These are phyloP conservation scores for Nebria ingens DNA, from an alignment of 1,140 invertebrate genomes.

Conservation along the genomic window DNA sequence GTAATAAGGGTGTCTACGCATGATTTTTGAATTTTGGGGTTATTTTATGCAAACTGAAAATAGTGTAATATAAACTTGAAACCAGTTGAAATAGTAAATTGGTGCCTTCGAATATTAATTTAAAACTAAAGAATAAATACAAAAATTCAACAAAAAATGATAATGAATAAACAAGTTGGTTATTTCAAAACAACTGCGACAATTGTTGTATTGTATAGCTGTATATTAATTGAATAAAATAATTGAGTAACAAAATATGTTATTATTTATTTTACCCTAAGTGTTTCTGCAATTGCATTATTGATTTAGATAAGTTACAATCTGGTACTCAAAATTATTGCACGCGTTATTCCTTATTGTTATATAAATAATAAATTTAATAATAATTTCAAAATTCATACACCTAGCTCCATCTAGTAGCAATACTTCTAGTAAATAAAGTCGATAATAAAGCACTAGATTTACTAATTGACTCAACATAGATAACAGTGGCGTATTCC, in stretches of 20 bases:
- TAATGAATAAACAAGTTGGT: constrained; percentile 1
- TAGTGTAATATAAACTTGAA: background rate
- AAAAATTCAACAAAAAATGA: background rate
- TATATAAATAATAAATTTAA: too few species aligned
- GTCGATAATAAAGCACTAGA: too few species aligned
- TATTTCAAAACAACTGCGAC: background rate
- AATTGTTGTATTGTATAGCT: background rate
- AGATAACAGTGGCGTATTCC: too few species aligned
- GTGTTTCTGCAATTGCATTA: too few species aligned
- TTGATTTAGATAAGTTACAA: too few species aligned
- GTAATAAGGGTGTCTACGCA: background rate
- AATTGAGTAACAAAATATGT: background rate
- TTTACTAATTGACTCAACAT: too few species aligned
- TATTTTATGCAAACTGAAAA: too few species aligned
- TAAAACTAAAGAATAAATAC: background rate
- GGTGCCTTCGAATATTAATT: constrained; percentile 2
- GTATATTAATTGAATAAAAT: background rate
- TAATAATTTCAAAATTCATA: too few species aligned
- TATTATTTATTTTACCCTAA: background rate
- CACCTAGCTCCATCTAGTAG: too few species aligned
- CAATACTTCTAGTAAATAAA: too few species aligned
- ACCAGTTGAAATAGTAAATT: constrained; percentile 7
- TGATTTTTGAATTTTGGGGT: background rate
- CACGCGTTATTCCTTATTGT: too few species aligned
- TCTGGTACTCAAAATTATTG: too few species aligned